These are phyloP conservation scores for Phlogophora meticulosa DNA, from an alignment of 2,888 invertebrate genomes.

Conservation along the genomic window DNA sequence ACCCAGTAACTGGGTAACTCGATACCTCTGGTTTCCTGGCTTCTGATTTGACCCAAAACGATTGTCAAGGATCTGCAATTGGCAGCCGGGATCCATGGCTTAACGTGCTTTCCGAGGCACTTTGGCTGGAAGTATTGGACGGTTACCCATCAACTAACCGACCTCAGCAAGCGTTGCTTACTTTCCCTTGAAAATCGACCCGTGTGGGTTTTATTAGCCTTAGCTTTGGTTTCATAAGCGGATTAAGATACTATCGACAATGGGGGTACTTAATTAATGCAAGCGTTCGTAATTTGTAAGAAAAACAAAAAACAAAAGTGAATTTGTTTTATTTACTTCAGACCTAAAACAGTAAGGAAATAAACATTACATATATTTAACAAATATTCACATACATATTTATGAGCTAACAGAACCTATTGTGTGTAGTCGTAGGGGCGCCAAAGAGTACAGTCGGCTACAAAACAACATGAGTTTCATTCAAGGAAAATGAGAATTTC, in stretches of 20 bases:
- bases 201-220: no score
- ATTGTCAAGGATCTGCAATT: no score
- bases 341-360: conserved; percentile 48
- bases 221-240: neutral
- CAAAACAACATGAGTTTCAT: neutral
- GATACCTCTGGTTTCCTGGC: no score
- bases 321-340: conserved; percentile 25
- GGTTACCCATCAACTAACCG: no score
- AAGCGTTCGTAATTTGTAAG: neutral
- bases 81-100: no score
- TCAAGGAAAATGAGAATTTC: neutral
- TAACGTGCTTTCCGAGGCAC: no score
- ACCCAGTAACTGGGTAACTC: no score
- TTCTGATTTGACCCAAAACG: no score
- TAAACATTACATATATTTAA: conserved; percentile 61
- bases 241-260: conserved; percentile 21
- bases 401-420: conserved; percentile 45
- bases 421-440: conserved; percentile 45
- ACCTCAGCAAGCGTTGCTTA: no score
- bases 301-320: conserved; percentile 11
- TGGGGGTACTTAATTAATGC: neutral
- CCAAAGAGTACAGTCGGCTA: conserved; percentile 52
- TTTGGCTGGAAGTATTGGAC: no score
- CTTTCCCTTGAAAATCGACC: no score
- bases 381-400: conserved; percentile 61